Evolutionary conservation across 2,888 invertebrate genomes (phyloP), one percentile per base, ranked within the genome.

Genomic region (Lasius fuliginosus): DNA sequence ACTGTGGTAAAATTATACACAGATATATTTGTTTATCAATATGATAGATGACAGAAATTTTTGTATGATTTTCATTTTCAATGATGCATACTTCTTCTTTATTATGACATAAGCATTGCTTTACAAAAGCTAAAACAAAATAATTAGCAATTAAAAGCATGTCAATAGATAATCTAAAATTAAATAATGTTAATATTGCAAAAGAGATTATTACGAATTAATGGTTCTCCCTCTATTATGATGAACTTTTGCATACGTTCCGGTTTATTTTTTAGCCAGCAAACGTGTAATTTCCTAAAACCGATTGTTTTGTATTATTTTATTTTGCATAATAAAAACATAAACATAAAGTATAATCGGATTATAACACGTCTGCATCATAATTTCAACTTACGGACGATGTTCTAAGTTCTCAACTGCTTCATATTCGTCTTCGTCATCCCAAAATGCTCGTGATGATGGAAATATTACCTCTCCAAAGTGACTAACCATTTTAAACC

Each of bases 361-460:
- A 12, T 67, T 15, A 53, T 23, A 73, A 65, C 33, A 49, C 0
- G 40, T 40, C 42, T 33, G 27, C 40, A 56, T 62, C 62, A 18
- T 33, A 60, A 27, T 79, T 40, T 15, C 3, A 53, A 87, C 87
- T 91, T 87, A 92, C 92, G 76, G 9, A 87, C 85, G 85, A 83
- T 84, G 86, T 75, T 84, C 27, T 18, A 33, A 68, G 79, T 46
- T 83, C 23, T 88, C 88, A 23, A 58, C 40, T 15, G 68, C 65
- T 84, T 90, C 92, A 40, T 92, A 92, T 56, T 92, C 94, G 9
- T 94, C 94, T 27, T 94, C 93, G 12, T 93, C 93, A 27, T 89
- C 90, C 95, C 95, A 95, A 91, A 95, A 94, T 42, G 94, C 95
- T 82, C 94, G 91, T 2, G 95, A 94, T 53, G 90, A 90, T 40